Evolutionary conservation across 2,888 invertebrate species (phyloP), one percentile per base, ranked within the genome.

Genomic region (Drosophila multiciliata): DNA sequence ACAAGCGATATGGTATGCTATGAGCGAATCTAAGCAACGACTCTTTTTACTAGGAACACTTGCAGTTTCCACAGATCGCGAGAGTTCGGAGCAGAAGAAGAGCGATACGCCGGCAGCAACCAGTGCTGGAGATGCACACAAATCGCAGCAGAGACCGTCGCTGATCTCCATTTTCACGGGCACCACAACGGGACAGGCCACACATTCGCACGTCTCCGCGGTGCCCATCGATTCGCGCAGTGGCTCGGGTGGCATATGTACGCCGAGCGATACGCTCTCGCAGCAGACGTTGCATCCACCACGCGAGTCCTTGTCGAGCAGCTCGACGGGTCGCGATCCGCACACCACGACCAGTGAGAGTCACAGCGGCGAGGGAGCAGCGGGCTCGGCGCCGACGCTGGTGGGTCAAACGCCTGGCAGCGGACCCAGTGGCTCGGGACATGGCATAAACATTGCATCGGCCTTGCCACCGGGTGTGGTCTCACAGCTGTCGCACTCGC

Each of bases 111-210:
- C 92, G 26, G 93, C 94, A 61, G 92, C 93, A 11, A 88, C 92
- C 23, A 93, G 93, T 66, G 92, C 93, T 6, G 93, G 93, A 38
- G 94, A 94, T 70, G 93, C 93, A 75, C 94, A 94, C 38, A 94
- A 94, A 73, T 93, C 93, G 9, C 95, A 95, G 53, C 96, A 96
- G 78, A 93, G 96, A 58, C 95, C 96, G 29, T 96, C 96, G 0
- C 90, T 96, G 52, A 96, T 96, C 72, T 96, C 96, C 66, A 94
- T 96, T 65, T 93, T 96, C 48, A 96, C 96, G 20, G 95, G 95
- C 1, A 94, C 94, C 49, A 92, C 93, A 40, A 92, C 92, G 3
- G 94, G 94, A 0, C 92, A 92, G 79, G 91, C 92, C 40, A 91
- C 91, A 12, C 92, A 93, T 66, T 93, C 93, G 0, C 93, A 93